These are phyloP conservation scores for Cephalopholis sonnerati DNA, from an alignment of 2,113 vertebrate species.

Conservation along the genomic window DNA sequence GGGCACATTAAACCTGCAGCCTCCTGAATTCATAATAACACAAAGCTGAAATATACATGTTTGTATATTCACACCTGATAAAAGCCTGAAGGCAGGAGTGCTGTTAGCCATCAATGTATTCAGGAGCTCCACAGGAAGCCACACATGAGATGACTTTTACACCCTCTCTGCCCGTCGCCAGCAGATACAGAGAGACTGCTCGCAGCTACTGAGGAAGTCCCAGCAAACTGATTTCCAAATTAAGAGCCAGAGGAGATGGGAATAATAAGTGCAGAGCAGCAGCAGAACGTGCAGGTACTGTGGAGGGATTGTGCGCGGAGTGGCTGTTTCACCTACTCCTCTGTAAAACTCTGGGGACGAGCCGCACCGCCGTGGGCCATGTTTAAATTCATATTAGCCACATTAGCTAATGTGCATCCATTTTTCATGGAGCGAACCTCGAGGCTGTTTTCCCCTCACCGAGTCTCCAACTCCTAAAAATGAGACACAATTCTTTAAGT, in stretches of 20 bases:
- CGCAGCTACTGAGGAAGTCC: background rate
- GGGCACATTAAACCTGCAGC: background rate
- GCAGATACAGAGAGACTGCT: background rate
- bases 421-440: slow-evolving; percentile 38
- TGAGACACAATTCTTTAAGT: slow-evolving; percentile 20
- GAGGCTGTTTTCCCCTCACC: slow-evolving; percentile 10
- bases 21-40: background rate
- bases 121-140: background rate
- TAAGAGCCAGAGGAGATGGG: slow-evolving; percentile 33
- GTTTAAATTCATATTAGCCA: slow-evolving; percentile 62
- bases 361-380: slow-evolving; percentile 17
- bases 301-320: background rate
- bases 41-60: background rate
- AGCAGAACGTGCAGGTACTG: background rate
- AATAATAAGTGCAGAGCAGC: background rate
- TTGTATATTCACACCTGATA: background rate
- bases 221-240: background rate
- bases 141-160: background rate
- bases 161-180: background rate
- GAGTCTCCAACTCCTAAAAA: background rate
- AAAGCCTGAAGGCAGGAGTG: slow-evolving; percentile 11
- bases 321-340: slow-evolving; percentile 12
- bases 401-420: slow-evolving; percentile 58
- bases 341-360: slow-evolving; percentile 4
- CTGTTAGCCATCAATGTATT: rapidly evolving